phyloP scores from a whole-genome alignment of 1,140 invertebrate species.

The Microplitis demolitor region DNA sequence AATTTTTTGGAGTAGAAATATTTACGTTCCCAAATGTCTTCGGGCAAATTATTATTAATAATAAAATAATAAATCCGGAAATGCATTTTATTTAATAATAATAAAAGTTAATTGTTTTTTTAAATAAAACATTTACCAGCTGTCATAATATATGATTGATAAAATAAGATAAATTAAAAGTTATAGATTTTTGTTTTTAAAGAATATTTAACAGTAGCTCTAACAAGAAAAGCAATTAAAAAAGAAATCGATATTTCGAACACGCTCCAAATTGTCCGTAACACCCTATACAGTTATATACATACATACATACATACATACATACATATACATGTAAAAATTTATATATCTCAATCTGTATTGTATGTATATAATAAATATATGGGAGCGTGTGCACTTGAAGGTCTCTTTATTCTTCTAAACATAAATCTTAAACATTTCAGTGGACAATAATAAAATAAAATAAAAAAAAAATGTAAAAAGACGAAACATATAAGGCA shows the following conservation, averaged over 20 bases:
- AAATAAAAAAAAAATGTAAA: neutral
- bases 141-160: neutral
- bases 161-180: neutral
- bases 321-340: neutral
- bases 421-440: conserved; percentile 15
- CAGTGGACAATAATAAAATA: conserved; percentile 10
- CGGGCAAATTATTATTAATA: no score
- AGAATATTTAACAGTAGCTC: neutral
- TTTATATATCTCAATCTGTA: neutral
- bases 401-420: neutral
- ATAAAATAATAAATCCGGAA: no score
- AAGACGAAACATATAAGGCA: neutral
- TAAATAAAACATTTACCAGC: no score
- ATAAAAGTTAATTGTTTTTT: no score
- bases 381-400: neutral
- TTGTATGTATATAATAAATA: no score
- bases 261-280: neutral
- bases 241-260: conserved; percentile 7
- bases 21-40: no score
- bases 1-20: no score
- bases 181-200: neutral
- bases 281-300: neutral
- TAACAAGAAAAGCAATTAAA: neutral
- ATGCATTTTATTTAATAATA: no score
- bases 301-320: neutral